Evolutionary conservation across 2,888 invertebrate genomes (phyloP).

Genomic region (Ormyrus thymus): DNA sequence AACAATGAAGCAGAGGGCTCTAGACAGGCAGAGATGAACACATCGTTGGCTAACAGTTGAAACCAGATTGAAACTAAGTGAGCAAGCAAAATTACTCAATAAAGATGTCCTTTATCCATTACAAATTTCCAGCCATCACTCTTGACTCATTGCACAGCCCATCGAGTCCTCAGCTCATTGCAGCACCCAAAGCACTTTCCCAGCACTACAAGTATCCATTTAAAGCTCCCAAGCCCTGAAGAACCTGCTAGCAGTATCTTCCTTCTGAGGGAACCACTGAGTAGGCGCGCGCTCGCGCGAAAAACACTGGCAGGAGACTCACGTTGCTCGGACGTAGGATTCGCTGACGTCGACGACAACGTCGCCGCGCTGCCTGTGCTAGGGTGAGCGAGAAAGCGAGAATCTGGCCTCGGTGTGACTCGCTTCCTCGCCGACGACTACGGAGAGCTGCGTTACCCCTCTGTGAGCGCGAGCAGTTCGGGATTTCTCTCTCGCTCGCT

Average conservation of each 20-base stretch:
- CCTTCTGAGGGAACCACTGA: constrained; percentile 40
- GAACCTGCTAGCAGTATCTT: background rate
- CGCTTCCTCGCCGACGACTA: background rate
- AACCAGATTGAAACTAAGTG: constrained; percentile 39
- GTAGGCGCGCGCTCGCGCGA: constrained; percentile 12
- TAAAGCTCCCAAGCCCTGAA: background rate
- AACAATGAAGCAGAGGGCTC: constrained; percentile 1
- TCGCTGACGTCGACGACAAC: constrained; percentile 25
- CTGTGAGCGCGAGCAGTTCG: background rate
- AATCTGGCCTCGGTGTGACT: no score
- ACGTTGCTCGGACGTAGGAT: constrained; percentile 3
- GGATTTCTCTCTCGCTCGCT: background rate
- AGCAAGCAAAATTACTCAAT: constrained; percentile 41
- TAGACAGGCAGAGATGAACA: constrained; percentile 10
- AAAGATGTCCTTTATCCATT: constrained; percentile 31
- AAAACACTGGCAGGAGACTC: constrained; percentile 34
- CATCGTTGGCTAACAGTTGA: constrained; percentile 1
- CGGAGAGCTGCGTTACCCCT: no score
- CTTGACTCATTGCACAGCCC: background rate
- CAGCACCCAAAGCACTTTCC: background rate
- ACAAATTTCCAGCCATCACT: constrained; percentile 5
- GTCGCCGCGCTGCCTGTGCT: background rate
- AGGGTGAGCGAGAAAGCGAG: no score
- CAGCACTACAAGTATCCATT: background rate
- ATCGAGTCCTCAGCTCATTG: no score